Evolutionary conservation across 2,888 invertebrate species (phyloP).

Genomic region (Dryococelus australis): DNA sequence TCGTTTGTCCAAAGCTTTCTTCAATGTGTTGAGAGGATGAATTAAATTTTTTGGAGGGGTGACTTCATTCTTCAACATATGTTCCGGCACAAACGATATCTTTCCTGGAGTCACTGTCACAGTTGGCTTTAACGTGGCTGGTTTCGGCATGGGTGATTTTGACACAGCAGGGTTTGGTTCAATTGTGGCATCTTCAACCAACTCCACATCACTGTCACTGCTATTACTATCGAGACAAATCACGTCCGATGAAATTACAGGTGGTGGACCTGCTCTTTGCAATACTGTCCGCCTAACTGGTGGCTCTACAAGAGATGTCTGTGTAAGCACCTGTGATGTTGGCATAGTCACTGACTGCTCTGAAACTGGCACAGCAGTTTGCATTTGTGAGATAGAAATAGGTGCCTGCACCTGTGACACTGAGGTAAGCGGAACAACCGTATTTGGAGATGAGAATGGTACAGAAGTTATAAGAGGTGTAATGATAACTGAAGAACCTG

Average conservation of each 20-base stretch:
- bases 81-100: neutral
- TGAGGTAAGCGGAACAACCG: neutral
- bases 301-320: neutral
- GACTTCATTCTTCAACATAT: neutral
- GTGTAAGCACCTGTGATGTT: neutral
- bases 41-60: neutral
- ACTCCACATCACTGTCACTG: slow-evolving; percentile 28
- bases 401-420: neutral
- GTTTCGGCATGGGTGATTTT: too few species aligned
- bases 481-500: neutral
- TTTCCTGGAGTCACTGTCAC: neutral
- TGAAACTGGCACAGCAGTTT: neutral
- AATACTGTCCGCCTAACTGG: neutral
- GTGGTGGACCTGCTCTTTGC: neutral
- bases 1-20: neutral
- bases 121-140: neutral
- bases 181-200: neutral
- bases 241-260: neutral
- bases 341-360: neutral
- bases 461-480: neutral
- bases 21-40: neutral
- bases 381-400: neutral
- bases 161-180: neutral
- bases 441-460: neutral
- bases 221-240: slow-evolving; percentile 25